Conservation (phyloP, 35 echinoderm and acorn worm genomes). For the Ophioderma brevispina region DNA sequence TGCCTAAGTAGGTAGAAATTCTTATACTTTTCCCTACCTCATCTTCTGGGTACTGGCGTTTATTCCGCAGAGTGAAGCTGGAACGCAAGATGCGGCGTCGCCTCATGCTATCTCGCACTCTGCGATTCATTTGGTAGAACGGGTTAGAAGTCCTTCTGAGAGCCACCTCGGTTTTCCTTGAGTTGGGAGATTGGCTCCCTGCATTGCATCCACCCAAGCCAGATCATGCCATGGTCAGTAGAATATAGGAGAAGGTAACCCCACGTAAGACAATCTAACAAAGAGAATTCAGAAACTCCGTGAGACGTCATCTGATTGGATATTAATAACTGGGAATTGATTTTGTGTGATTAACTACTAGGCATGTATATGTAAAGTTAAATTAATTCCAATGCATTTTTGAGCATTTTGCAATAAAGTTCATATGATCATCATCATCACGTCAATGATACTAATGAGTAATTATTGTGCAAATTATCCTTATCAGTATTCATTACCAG, state of each 20-base stretch:
- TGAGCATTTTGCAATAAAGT: too few relatives aligned
- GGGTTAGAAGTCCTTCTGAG: constrained; percentile 16
- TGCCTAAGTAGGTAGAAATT: not conserved
- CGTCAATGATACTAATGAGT: too few relatives aligned
- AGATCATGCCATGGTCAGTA: constrained; percentile 57
- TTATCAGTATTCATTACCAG: too few relatives aligned
- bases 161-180: constrained; percentile 37
- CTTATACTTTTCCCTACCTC: constrained; percentile 40
- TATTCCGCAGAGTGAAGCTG: constrained; percentile 36
- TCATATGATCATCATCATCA: too few relatives aligned
- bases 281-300: too few relatives aligned
- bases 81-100: constrained; percentile 38
- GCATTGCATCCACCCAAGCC: constrained; percentile 71
- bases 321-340: too few relatives aligned
- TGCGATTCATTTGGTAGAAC: not conserved
- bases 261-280: constrained; percentile 56
- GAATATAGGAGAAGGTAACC: constrained; percentile 71
- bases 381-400: too few relatives aligned
- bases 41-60: constrained; percentile 19
- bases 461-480: too few relatives aligned
- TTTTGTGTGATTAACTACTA: too few relatives aligned
- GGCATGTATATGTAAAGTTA: too few relatives aligned
- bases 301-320: too few relatives aligned
- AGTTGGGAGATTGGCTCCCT: constrained; percentile 54
- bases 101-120: not conserved